phyloP scores from a whole-genome alignment of 2,888 invertebrate genomes.

The Perizoma flavofasciatum region DNA sequence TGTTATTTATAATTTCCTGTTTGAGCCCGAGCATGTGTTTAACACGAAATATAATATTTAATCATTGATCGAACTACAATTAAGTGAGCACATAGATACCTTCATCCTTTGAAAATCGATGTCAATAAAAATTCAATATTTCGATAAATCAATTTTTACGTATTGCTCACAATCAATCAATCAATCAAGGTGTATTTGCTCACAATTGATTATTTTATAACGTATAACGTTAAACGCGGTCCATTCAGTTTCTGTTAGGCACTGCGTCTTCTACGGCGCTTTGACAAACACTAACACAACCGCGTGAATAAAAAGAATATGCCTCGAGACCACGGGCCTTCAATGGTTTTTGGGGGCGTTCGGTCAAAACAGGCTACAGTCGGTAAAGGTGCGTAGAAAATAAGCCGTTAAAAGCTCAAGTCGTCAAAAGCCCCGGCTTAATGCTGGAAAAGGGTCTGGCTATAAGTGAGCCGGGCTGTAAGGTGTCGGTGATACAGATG shows the following conservation, averaged over 20 bases:
- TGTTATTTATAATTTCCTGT: conserved; percentile 70
- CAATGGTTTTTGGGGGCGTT: conserved; percentile 60
- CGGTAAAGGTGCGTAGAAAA: neutral
- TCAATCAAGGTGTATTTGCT: conserved; percentile 6
- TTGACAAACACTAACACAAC: conserved; percentile 23
- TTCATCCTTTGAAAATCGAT: neutral
- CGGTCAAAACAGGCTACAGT: conserved; percentile 58
- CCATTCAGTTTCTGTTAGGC: conserved; percentile 20
- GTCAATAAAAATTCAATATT: neutral
- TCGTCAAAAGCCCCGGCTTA: too few relatives aligned
- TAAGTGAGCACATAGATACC: conserved; percentile 9
- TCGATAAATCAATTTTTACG: neutral
- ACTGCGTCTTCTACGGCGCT: conserved; percentile 26
- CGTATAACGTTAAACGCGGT: conserved; percentile 2
- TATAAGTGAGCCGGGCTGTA: conserved; percentile 39
- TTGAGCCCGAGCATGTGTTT: conserved; percentile 68
- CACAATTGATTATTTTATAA: neutral
- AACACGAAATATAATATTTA: conserved; percentile 16
- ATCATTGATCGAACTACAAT: neutral
- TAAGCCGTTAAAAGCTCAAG: neutral
- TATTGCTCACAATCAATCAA: too few relatives aligned
- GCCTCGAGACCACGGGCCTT: conserved; percentile 61
- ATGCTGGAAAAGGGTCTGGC: too few relatives aligned
- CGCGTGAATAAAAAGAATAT: conserved; percentile 42
- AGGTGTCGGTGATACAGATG: conserved; percentile 69